Evolutionary conservation across 2,113 vertebrate species (phyloP).

Genomic region (Nannobrachium achirus): DNA sequence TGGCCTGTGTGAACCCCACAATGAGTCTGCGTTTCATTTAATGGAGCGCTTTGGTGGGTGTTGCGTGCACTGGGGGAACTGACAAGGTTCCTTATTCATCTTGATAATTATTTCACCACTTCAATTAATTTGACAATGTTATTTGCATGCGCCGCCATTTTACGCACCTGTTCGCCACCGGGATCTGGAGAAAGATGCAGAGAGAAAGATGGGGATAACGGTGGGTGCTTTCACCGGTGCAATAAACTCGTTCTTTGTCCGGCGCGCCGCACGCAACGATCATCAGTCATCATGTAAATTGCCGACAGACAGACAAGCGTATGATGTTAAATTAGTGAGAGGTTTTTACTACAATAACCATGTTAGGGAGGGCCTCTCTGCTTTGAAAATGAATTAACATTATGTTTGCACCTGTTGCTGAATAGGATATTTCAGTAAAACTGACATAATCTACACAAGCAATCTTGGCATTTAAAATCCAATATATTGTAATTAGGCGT

Average conservation of each 20-base stretch:
- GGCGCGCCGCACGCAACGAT: conserved; percentile 13
- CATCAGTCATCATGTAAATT: conserved; percentile 10
- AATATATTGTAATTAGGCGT: neutral
- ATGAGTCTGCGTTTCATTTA: conserved; percentile 70
- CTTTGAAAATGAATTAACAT: conserved; percentile 10
- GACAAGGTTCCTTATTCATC: conserved; percentile 62
- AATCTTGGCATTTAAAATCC: neutral
- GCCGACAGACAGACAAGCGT: conserved; percentile 15
- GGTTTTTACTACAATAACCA: neutral
- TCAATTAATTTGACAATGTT: conserved; percentile 71
- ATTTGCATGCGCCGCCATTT: conserved; percentile 63
- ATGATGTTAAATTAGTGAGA: conserved; percentile 6
- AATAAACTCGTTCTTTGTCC: conserved; percentile 46
- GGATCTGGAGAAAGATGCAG: conserved; percentile 32
- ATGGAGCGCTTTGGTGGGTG: conserved; percentile 29
- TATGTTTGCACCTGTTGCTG: conserved; percentile 1
- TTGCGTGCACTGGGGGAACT: conserved; percentile 49
- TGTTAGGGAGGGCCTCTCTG: neutral
- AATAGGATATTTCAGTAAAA: conserved; percentile 6
- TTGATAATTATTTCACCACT: conserved; percentile 67
- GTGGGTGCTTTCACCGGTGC: conserved; percentile 7
- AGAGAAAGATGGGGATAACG: conserved; percentile 9
- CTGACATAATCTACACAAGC: too few species aligned
- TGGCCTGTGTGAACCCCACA: conserved; percentile 56
- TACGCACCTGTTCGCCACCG: conserved; percentile 60